These are phyloP conservation scores for Myripristis murdjan DNA, from an alignment of 2,797 vertebrate species.

Conservation along the genomic window DNA sequence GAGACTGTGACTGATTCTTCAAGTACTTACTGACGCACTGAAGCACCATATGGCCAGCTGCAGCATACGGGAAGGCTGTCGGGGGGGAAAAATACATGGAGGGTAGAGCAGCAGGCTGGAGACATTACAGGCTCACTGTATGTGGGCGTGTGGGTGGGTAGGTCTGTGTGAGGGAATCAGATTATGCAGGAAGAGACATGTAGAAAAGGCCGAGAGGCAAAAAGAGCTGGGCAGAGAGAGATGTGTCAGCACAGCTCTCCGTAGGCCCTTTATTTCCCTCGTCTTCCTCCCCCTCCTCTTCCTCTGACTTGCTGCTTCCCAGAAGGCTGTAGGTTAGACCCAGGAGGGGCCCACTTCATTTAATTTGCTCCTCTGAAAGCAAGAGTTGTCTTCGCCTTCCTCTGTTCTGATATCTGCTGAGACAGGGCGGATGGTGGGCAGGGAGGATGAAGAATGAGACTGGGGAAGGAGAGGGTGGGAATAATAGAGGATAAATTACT, in stretches of 20 bases:
- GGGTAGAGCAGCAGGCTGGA: constrained; percentile 44
- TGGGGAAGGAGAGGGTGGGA: not conserved
- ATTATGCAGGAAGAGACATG: constrained; percentile 12
- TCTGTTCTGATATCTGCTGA: constrained; percentile 57
- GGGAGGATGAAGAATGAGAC: constrained; percentile 38
- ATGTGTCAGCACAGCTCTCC: constrained; percentile 55
- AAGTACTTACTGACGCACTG: constrained; percentile 28
- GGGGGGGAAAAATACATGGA: constrained; percentile 60
- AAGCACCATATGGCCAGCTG: constrained; percentile 40
- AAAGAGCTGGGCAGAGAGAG: constrained; percentile 22
- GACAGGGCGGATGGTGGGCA: constrained; percentile 42
- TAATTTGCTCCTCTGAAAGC: constrained; percentile 44
- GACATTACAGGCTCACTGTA: constrained; percentile 60
- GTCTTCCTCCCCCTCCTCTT: not conserved
- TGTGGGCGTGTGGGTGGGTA: constrained; percentile 20
- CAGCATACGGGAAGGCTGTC: constrained; percentile 44
- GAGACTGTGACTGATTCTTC: constrained; percentile 42
- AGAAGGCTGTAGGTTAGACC: constrained; percentile 22
- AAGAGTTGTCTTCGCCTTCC: constrained; percentile 29
- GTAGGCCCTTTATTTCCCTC: constrained; percentile 12
- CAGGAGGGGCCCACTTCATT: constrained; percentile 31
- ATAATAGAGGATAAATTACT: constrained; percentile 34
- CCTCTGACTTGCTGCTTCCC: constrained; percentile 30
- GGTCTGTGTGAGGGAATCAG: constrained; percentile 39
- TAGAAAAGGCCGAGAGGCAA: constrained; percentile 29